phyloP scores from a whole-genome alignment of 2,113 vertebrate species.

The Excalfactoria chinensis region DNA sequence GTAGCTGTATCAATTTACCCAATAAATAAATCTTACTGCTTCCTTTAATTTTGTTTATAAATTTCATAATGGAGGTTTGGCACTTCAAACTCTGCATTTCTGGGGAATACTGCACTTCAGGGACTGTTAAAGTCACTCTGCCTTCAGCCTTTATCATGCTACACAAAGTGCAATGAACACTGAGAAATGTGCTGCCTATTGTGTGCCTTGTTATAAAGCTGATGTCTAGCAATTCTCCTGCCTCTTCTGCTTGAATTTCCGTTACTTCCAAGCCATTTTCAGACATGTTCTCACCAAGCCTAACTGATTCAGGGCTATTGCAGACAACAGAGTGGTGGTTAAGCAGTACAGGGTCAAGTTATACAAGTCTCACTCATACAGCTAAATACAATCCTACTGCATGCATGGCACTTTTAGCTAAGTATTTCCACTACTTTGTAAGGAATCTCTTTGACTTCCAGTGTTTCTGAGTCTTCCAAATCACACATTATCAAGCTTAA shows the following conservation, averaged over 20 bases:
- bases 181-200: slow-evolving; percentile 36
- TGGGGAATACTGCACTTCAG: slow-evolving; percentile 63
- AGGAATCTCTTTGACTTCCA: neutral
- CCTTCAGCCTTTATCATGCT: slow-evolving; percentile 67
- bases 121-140: slow-evolving; percentile 64
- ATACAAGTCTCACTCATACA: neutral
- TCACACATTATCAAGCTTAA: neutral
- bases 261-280: neutral
- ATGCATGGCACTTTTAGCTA: neutral
- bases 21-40: neutral
- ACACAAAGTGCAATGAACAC: slow-evolving; percentile 38
- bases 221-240: neutral
- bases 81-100: slow-evolving; percentile 51
- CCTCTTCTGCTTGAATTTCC: slow-evolving; percentile 6
- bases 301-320: neutral
- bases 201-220: slow-evolving; percentile 11
- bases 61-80: slow-evolving; percentile 54
- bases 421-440: neutral
- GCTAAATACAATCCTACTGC: neutral
- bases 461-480: neutral
- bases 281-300: neutral
- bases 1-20: slow-evolving; percentile 9
- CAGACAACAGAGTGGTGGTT: neutral
- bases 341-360: neutral
- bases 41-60: slow-evolving; percentile 60